Conservation (phyloP, 2,888 invertebrate species). For the Adineta ricciae region DNA sequence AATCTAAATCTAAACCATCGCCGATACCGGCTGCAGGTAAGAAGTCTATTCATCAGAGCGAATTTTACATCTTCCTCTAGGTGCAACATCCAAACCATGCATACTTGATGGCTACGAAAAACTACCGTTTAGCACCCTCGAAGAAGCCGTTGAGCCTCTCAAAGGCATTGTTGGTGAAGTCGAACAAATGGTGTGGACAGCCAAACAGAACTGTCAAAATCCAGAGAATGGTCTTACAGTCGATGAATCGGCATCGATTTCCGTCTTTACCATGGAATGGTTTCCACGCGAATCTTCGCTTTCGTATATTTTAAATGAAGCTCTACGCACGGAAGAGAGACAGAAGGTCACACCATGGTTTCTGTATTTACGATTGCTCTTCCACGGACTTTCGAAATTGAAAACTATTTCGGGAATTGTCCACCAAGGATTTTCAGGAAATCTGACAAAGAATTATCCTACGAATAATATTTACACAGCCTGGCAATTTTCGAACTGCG, state of each 20-base stretch:
- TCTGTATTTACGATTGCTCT: background rate
- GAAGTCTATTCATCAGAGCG: too few relatives aligned
- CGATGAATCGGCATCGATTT: background rate
- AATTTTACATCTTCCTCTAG: too few relatives aligned
- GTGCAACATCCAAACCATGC: background rate
- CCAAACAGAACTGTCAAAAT: background rate
- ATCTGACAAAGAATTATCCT: background rate
- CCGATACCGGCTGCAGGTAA: background rate
- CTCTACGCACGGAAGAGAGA: background rate
- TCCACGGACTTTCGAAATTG: background rate
- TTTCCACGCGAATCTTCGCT: background rate
- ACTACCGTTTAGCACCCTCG: background rate
- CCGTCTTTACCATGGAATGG: background rate
- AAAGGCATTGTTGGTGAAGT: background rate
- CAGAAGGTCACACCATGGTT: background rate
- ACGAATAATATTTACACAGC: background rate
- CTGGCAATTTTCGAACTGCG: background rate
- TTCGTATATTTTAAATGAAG: background rate
- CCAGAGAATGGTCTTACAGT: background rate
- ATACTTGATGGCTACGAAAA: background rate
- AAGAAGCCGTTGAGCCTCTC: background rate
- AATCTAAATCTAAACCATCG: background rate
- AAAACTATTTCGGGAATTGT: background rate
- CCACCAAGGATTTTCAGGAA: background rate
- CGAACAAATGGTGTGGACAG: background rate